These are phyloP conservation scores for Myotis davidii DNA, from an alignment of 2,113 vertebrate genomes.

Conservation along the genomic window DNA sequence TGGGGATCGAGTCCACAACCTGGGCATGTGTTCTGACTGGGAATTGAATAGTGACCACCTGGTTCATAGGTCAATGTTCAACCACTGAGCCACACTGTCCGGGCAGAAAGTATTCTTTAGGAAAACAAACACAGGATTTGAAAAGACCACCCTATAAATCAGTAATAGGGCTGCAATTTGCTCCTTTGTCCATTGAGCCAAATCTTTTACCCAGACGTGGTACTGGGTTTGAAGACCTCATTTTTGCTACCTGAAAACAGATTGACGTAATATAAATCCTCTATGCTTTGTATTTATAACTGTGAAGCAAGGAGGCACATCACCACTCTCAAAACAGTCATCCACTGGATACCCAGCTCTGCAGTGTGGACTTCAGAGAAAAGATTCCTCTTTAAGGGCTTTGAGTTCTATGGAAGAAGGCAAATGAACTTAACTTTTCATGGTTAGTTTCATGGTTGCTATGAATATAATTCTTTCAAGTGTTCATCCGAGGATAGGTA, in stretches of 20 bases:
- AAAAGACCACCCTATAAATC: neutral
- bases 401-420: conserved; percentile 14
- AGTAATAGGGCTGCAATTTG: neutral
- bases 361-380: neutral
- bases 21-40: no score
- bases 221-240: neutral
- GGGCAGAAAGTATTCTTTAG: neutral
- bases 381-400: neutral
- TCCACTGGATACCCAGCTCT: neutral
- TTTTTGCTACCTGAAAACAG: neutral
- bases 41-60: no score
- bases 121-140: conserved; percentile 11
- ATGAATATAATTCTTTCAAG: neutral
- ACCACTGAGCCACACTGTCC: no score
- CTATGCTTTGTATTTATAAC: neutral
- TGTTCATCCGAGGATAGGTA: neutral
- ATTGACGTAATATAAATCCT: neutral
- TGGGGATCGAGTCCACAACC: no score
- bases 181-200: neutral
- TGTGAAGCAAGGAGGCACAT: neutral
- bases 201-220: neutral
- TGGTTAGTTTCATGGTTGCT: neutral
- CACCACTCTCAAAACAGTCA: neutral
- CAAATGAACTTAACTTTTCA: neutral
- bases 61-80: no score